These are phyloP conservation scores for Drosophila planitibia DNA, from an alignment of 2,888 invertebrate species.

Conservation along the genomic window DNA sequence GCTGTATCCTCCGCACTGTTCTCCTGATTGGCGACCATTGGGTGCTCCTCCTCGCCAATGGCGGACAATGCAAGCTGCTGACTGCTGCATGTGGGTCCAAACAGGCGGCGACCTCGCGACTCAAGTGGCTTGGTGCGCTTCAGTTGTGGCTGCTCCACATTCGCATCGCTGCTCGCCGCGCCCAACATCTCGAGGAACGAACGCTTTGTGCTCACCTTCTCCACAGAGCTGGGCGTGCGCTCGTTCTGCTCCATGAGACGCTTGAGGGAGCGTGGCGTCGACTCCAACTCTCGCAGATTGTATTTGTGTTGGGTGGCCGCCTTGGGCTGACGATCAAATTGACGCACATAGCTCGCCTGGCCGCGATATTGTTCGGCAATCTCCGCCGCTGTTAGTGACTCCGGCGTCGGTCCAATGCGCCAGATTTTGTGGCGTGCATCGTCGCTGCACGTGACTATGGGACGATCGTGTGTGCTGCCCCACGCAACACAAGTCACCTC, in stretches of 20 bases:
- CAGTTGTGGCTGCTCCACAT: constrained; percentile 61
- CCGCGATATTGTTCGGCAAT: constrained; percentile 85
- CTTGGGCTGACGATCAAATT: constrained; percentile 58
- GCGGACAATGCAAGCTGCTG: constrained; percentile 59
- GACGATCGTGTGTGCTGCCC: constrained; percentile 87
- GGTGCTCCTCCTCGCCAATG: constrained; percentile 67
- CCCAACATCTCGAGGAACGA: constrained; percentile 83
- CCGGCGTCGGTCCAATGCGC: constrained; percentile 88
- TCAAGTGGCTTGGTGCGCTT: constrained; percentile 85
- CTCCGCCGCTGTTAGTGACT: constrained; percentile 84
- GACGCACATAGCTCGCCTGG: constrained; percentile 85
- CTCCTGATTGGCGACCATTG: constrained; percentile 74
- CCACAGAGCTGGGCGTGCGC: constrained; percentile 81
- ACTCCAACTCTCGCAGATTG: constrained; percentile 84
- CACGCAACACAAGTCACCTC: constrained; percentile 96
- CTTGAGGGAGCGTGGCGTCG: constrained; percentile 86
- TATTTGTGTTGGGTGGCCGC: constrained; percentile 64
- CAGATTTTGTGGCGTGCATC: constrained; percentile 92
- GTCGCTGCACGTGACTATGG: constrained; percentile 93
- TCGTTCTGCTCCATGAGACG: constrained; percentile 84
- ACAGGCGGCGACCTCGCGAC: constrained; percentile 85
- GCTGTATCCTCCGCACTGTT: constrained; percentile 48
- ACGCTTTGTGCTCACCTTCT: constrained; percentile 80
- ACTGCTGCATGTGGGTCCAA: constrained; percentile 83
- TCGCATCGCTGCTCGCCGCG: constrained; percentile 52